Evolutionary conservation across 2,888 invertebrate species (phyloP), one percentile per base, ranked within the genome.

Genomic region (Leptinotarsa tumamoca): DNA sequence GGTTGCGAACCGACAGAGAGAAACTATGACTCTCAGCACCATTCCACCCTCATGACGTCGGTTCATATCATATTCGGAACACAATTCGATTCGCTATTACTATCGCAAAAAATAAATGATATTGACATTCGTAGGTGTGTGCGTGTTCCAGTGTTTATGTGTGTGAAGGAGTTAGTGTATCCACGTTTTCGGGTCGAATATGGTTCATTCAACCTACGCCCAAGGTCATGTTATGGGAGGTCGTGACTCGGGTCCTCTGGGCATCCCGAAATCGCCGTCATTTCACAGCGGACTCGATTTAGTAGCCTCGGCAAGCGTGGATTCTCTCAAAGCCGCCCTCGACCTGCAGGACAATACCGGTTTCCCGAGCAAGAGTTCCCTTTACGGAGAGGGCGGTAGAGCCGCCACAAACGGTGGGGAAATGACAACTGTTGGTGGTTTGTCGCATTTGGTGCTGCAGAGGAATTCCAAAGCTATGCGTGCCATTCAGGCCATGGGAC

Each of bases 251-350:
- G 75, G 79, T 58, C 81, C 80, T 4, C 68, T 81, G 71, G 80
- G 95, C 82, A 93, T 95, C 86, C 95, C 95, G 83, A 96, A 96
- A 89, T 95, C 95, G 85, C 95, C 95, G 81, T 95, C 95, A 87
- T 95, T 95, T 89, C 95, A 96, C 89, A 95, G 95, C 89, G 95
- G 95, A 75, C 91, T 95, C 83, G 95, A 95, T 88, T 92, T 94
- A 85, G 94, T 95, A 84, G 94, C 94, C 78, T 92, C 91, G 82
- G 92, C 91, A 83, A 87, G 84, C 80, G 84, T 85, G 74, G 85
- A 85, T 80, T 87, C 89, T 84, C 89, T 87, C 88, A 90, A 82
- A 76, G 80, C 78, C 89, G 86, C 89, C 89, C 73, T 76, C 56
- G 76, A 79, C 83, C 89, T 89, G 72, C 80, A 79, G 70, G 78